Conservation (phyloP, 2,888 invertebrate genomes). For the Folsomia candida region DNA sequence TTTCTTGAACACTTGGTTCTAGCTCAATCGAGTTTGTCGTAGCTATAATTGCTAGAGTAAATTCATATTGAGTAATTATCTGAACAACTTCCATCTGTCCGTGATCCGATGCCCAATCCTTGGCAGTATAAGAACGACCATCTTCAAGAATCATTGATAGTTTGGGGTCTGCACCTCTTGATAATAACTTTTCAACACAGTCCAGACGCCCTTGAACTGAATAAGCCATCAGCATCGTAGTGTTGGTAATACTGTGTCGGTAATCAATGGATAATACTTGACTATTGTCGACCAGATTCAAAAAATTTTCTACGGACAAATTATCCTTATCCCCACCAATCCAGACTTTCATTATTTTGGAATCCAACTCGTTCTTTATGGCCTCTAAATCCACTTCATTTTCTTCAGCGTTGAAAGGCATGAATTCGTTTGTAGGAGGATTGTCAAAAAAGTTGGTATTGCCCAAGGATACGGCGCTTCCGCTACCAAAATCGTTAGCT, state of each 20-base stretch:
- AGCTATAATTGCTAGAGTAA: neutral
- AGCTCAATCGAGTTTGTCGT: neutral
- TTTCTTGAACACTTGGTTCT: slow-evolving; percentile 9
- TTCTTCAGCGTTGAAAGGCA: neutral
- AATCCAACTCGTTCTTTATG: slow-evolving; percentile 14
- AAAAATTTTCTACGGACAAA: slow-evolving; percentile 21
- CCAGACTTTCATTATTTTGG: slow-evolving; percentile 36
- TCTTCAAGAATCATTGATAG: slow-evolving; percentile 41
- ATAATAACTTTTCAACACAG: slow-evolving; percentile 55
- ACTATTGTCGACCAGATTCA: slow-evolving; percentile 29
- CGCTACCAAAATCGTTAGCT: no score
- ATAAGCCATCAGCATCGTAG: slow-evolving; percentile 58
- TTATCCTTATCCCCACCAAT: slow-evolving; percentile 9
- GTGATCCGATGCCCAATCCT: slow-evolving; percentile 34
- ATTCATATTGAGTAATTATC: slow-evolving; percentile 21
- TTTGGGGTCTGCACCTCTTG: slow-evolving; percentile 54
- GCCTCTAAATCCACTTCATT: neutral
- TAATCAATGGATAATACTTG: slow-evolving; percentile 54
- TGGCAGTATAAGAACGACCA: slow-evolving; percentile 19
- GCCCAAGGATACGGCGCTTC: no score
- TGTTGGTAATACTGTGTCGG: slow-evolving; percentile 56
- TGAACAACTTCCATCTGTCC: slow-evolving; percentile 16
- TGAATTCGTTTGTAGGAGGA: neutral
- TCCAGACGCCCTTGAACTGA: slow-evolving; percentile 55
- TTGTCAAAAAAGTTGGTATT: no score